These are phyloP conservation scores for Chiloscyllium punctatum DNA, from an alignment of 2,797 vertebrate genomes.

Conservation along the genomic window DNA sequence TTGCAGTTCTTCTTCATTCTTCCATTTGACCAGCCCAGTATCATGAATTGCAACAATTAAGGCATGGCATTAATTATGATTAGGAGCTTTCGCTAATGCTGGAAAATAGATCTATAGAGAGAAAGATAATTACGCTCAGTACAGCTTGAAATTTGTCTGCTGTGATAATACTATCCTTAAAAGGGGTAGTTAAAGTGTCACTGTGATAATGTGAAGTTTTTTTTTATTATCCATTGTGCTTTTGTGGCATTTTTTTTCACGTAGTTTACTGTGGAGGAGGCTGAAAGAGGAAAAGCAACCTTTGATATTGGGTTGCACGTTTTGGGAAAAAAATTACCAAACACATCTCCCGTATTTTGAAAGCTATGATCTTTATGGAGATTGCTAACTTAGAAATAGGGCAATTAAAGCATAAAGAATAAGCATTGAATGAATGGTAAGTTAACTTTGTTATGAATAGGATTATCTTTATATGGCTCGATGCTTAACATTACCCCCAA, in stretches of 20 bases:
- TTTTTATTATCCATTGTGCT: background rate
- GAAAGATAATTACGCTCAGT: conserved; percentile 25
- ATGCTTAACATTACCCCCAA: background rate
- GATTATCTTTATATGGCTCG: background rate
- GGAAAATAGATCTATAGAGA: background rate
- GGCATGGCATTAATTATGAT: background rate
- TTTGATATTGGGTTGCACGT: background rate
- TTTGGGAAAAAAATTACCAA: background rate
- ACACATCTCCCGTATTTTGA: background rate
- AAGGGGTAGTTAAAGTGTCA: conserved; percentile 32
- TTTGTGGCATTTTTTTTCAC: background rate
- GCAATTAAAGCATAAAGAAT: background rate
- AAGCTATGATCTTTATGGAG: background rate
- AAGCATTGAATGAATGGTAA: background rate
- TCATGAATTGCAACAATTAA: conserved; percentile 10
- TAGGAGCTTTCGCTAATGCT: background rate
- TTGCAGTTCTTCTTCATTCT: background rate
- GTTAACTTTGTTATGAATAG: background rate
- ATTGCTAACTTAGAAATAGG: background rate
- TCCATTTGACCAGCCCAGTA: background rate
- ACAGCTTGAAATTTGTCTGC: conserved; percentile 32
- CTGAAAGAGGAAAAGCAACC: background rate
- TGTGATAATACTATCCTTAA: conserved; percentile 30
- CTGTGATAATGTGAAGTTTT: conserved; percentile 25
- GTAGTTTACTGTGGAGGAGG: background rate